These are phyloP conservation scores for Columba livia DNA, from an alignment of 2,113 vertebrate species.

Conservation along the genomic window DNA sequence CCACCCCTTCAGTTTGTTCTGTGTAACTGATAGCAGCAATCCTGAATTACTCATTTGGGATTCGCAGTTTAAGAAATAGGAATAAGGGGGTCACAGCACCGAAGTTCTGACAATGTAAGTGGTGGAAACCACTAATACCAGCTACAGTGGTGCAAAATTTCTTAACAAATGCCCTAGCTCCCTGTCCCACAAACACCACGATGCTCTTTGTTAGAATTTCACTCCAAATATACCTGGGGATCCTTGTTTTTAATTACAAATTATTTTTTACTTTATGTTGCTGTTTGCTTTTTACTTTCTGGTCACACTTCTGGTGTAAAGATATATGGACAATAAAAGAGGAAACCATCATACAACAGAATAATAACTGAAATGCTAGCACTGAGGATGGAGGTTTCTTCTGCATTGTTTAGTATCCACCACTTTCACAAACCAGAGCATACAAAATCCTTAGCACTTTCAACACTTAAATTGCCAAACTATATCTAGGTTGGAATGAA, in stretches of 20 bases:
- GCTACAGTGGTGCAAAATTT: background rate
- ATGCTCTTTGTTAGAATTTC: background rate
- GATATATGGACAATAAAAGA: background rate
- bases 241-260: background rate
- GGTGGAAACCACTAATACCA: background rate
- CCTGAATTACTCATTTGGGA: background rate
- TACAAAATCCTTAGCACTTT: background rate
- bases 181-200: background rate
- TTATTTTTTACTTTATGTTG: background rate
- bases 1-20: background rate
- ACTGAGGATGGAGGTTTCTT: background rate
- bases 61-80: background rate
- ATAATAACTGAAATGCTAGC: background rate
- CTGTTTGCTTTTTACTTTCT: background rate
- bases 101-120: background rate
- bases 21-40: background rate
- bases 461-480: background rate
- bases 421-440: background rate
- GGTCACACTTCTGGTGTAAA: background rate
- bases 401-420: background rate
- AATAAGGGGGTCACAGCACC: background rate
- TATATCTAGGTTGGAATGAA: background rate
- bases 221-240: background rate
- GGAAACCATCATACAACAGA: background rate
- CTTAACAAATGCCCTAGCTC: background rate